Evolutionary conservation across 1,140 invertebrate species (phyloP), one percentile per base, ranked within the genome.

Genomic region (Cydia amplana): DNA sequence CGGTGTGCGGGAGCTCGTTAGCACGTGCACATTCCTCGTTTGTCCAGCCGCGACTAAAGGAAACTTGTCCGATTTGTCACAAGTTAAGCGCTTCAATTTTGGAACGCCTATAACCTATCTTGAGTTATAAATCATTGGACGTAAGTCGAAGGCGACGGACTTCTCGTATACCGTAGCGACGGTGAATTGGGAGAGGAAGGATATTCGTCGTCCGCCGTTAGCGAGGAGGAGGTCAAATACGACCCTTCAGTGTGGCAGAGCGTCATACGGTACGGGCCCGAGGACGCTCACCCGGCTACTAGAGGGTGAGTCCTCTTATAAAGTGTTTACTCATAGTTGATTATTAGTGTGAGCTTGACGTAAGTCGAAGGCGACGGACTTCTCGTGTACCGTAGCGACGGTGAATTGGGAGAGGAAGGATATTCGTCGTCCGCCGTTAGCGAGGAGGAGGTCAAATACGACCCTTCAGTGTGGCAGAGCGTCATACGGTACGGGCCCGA

Each of bases 201-300:
- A 73, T 95, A 95, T 83, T 95, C 95, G 51, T 95, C 94, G 78
- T 94, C 94, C 82, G 94, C 94, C 46, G 94, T 94, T 73, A 95
- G 94, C 82, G 95, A 96, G 82, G 95, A 95, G 83, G 95, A 96
- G 81, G 88, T 91, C 70, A 93, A 93, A 77, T 93, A 93, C 89
- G 94, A 93, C 89, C 94, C 94, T 74, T 93, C 93, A n/a, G 94
- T 94, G 23, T 96, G 95, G 95, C 94, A 94, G 76, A 94, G 94
- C 36, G 94, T 95, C 72, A 95, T 95, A 78, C 93, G 94, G 25
- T 95, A 95, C 85, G 94, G 94, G 25, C 94, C 93, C 20, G 93
- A 93, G 20, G 94, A 95, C 67, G 86, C 93, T 75, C 94, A 95
- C 82, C 94, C 94, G 63, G 93, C 94, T 7, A 91, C 93, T 73